Percentiles rank a stretch among this genome's conserved stretches.
These are phyloP conservation scores for Alcedo atthis DNA, from an alignment of 2,797 vertebrate species.

Conservation along the genomic window DNA sequence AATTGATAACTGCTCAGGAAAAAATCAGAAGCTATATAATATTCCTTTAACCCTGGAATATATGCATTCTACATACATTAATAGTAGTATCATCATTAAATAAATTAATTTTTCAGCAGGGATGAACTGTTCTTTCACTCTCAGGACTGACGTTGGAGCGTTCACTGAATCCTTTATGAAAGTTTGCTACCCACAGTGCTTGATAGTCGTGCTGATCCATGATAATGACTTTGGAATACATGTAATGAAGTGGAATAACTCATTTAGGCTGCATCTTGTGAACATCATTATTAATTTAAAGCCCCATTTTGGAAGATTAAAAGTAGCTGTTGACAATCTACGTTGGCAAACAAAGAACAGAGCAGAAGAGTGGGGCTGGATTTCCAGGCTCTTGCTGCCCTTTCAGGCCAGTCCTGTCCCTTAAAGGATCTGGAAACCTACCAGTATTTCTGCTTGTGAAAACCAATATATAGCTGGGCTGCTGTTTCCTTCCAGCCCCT, in stretches of 20 bases:
- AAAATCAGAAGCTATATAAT: neutral
- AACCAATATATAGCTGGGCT: neutral
- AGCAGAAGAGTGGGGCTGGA: neutral
- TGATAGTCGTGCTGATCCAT: slow-evolving; percentile 7
- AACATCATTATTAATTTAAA: slow-evolving; percentile 36
- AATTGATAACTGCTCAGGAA: neutral
- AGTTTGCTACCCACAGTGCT: neutral
- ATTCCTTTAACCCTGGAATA: neutral
- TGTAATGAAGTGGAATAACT: slow-evolving; percentile 47
- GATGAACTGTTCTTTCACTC: neutral
- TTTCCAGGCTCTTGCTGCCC: neutral
- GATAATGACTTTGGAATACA: slow-evolving; percentile 2
- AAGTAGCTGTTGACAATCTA: neutral
- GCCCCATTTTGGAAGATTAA: neutral
- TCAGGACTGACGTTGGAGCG: neutral
- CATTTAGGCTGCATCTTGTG: slow-evolving; percentile 10
- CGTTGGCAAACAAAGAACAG: neutral
- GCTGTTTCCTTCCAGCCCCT: neutral
- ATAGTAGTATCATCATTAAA: neutral
- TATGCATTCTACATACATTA: neutral
- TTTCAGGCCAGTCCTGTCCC: neutral
- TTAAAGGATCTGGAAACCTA: neutral
- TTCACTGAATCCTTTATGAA: neutral
- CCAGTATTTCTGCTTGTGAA: neutral
- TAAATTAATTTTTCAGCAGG: neutral